Percentiles rank a stretch among this genome's conserved stretches.
Evolutionary conservation across 2,113 vertebrate species (phyloP).

Genomic region (Eurystomus gularis): DNA sequence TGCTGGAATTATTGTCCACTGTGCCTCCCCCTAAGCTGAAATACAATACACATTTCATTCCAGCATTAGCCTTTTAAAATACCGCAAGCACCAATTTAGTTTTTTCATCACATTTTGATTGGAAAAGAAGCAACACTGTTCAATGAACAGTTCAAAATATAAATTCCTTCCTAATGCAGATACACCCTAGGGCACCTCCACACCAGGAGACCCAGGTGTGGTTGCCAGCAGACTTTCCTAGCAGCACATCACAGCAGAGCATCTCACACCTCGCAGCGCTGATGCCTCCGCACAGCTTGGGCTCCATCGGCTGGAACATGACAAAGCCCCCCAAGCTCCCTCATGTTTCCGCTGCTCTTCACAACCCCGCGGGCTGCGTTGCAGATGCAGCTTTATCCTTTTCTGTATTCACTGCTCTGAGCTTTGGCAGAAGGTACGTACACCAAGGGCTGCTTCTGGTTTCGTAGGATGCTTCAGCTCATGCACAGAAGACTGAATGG

Average conservation of each 20-base stretch:
- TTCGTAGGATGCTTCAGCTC: background rate
- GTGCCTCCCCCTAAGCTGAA: background rate
- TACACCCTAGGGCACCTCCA: background rate
- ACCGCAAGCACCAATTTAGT: background rate
- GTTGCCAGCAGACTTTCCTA: background rate
- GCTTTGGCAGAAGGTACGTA: background rate
- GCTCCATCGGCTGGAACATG: background rate
- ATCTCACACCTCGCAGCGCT: background rate
- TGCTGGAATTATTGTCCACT: constrained; percentile 18
- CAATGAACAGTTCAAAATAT: background rate
- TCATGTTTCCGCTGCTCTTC: background rate
- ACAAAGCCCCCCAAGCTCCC: background rate
- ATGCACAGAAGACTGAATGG: background rate
- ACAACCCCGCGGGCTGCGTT: fast-evolving
- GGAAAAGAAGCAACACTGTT: background rate
- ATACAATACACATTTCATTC: background rate
- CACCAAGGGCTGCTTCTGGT: background rate
- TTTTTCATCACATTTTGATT: background rate
- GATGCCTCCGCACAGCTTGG: background rate
- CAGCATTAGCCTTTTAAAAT: background rate
- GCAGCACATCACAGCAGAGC: background rate
- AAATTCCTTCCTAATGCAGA: background rate
- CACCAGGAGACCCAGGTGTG: background rate
- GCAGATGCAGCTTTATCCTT: background rate
- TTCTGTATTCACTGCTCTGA: background rate